Evolutionary conservation across 2,888 invertebrate species (phyloP).

Genomic region (Nephrocerus scutellatus): DNA sequence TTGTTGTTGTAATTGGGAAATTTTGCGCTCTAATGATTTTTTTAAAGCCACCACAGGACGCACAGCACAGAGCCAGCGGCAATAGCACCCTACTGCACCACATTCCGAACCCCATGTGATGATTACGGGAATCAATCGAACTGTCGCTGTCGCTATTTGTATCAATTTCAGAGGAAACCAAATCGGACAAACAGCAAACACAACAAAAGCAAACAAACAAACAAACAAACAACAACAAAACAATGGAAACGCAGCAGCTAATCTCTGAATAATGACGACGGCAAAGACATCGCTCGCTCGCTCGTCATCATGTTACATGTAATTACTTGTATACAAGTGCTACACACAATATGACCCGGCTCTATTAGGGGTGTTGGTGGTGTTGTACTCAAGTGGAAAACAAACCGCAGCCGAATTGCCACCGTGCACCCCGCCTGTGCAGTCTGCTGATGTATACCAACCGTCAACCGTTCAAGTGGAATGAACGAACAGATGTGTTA

Average conservation of each 20-base stretch:
- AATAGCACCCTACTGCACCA: constrained; percentile 21
- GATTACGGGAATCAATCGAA: not conserved
- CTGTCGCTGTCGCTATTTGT: constrained; percentile 1
- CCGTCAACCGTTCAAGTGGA: constrained; percentile 36
- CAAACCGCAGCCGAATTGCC: constrained; percentile 23
- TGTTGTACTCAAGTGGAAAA: too few species aligned
- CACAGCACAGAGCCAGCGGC: constrained; percentile 8
- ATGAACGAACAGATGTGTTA: constrained; percentile 47
- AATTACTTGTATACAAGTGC: constrained; percentile 6
- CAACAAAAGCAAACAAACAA: constrained; percentile 23
- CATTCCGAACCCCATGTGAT: constrained; percentile 6
- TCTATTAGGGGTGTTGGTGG: constrained; percentile 11
- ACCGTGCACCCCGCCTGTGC: constrained; percentile 18
- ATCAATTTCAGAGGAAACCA: constrained; percentile 2
- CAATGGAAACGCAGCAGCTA: constrained; percentile 20
- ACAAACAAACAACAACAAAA: constrained; percentile 20
- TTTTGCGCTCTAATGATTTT: too few species aligned
- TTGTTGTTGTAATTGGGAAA: too few species aligned
- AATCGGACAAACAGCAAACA: constrained; percentile 1
- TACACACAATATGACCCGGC: not conserved
- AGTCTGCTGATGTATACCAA: constrained; percentile 2
- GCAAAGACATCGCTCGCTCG: not conserved
- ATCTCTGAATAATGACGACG: constrained; percentile 23
- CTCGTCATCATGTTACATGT: not conserved
- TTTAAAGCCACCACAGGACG: not conserved